Base-by-base conservation (phyloP, 2,888 invertebrate genomes). In the Siphlonurus alternatus region DNA sequence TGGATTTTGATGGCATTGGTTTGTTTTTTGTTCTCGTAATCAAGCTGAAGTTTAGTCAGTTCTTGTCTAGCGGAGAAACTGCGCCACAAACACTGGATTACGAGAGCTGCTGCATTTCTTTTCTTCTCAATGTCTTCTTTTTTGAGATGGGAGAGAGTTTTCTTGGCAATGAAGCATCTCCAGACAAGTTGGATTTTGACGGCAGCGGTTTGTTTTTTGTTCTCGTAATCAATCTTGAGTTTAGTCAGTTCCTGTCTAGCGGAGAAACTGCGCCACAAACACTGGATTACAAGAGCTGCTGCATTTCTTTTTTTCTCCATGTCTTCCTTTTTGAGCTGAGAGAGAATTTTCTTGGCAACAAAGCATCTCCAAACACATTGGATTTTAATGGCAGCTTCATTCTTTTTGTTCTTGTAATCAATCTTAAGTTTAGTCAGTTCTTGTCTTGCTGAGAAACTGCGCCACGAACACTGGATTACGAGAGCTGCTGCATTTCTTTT, bases 401-500 rank as follows among this genome's bases (percentile, higher is more conserved):
- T n/a, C 5, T 7, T 5, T 22, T 22, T 56, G 5, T 20, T n/a
- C 20, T 56, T 7, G 7, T 56, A 7, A 56, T 5, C 56, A 18
- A 7, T n/a, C 22, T 56, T 5, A n/a, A 56, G 56, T n/a, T n/a
- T 5, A 5, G 7, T 5, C 5, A 56, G 22, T n/a, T 10, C 7
- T 10, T n/a, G 5, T n/a, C n/a, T 56, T 5, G 56, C 56, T n/a
- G 7, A 5, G n/a, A 56, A 56, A 22, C 56, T 18, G 7, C 56
- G 56, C 56, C 56, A 56, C 5, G 7, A 5, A 0, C 66, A 38
- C 62, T 74, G 74, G 63, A 74, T 70, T 59, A 65, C 68, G 2
- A 69, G 59, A 2, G 67, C 66, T 1, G 71, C 66, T 53, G 53
- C 15, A 53, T 61, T 60, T 59, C 25, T 51, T 25, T 5, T 51